A percentile compares a stretch with the other conserved stretches of the same genome.
Evolutionary conservation across 2,888 invertebrate species (phyloP).

Genomic region (Spisula subtruncata): DNA sequence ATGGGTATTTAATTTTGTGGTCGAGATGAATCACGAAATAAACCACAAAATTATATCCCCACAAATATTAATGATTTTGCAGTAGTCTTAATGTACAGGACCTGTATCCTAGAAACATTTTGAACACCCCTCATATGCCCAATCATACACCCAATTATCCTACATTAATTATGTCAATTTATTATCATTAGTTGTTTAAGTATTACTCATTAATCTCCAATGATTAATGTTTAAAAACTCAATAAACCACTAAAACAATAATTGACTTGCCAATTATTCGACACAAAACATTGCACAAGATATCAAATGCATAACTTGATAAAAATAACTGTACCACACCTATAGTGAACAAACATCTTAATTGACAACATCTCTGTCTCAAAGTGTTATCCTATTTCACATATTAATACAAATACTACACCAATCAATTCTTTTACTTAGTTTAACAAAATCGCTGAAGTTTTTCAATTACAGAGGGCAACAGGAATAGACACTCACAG

Average conservation of each 20-base stretch:
- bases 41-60: too few species aligned
- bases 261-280: neutral
- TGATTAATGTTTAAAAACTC: slow-evolving; percentile 11
- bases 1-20: too few species aligned
- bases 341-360: neutral
- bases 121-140: neutral
- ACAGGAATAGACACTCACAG: too few species aligned
- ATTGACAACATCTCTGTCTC: neutral
- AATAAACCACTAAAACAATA: neutral
- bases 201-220: neutral
- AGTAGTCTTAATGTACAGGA: too few species aligned
- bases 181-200: neutral
- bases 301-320: neutral
- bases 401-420: neutral
- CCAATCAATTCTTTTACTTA: too few species aligned
- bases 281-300: neutral
- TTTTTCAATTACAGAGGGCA: neutral
- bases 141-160: neutral
- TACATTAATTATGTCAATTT: neutral
- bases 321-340: neutral
- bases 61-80: too few species aligned
- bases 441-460: too few species aligned
- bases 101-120: too few species aligned
- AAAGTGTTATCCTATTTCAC: neutral
- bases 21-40: too few species aligned